Percentiles rank a stretch among this genome's conserved stretches.
These are phyloP conservation scores for Hippopotamyrus pictus DNA, from an alignment of 2,797 vertebrate species.

Conservation along the genomic window DNA sequence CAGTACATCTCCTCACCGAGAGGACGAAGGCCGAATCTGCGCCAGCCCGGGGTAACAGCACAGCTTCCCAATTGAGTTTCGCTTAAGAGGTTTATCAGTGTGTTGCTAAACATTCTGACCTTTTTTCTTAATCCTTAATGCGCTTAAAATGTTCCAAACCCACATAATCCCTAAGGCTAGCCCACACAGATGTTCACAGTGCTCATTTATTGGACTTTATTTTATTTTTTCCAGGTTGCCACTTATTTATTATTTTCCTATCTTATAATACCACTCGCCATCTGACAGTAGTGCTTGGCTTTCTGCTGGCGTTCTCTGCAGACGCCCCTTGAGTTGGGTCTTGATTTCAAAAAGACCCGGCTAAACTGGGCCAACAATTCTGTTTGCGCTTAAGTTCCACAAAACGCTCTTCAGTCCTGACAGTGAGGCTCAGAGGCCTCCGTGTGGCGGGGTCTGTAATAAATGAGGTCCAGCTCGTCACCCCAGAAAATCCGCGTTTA, in stretches of 20 bases:
- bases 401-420: neutral
- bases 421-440: neutral
- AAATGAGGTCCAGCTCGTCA: neutral
- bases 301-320: constrained; percentile 34
- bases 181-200: constrained; percentile 67
- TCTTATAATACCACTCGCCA: constrained; percentile 36
- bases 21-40: constrained; percentile 52
- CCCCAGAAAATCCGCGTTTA: neutral
- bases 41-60: constrained; percentile 56
- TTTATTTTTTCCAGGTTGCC: constrained; percentile 41
- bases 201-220: constrained; percentile 65
- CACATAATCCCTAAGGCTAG: constrained; percentile 66
- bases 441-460: neutral
- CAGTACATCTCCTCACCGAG: constrained; percentile 44
- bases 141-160: constrained; percentile 74
- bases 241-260: constrained; percentile 14
- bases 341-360: neutral
- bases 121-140: constrained; percentile 74
- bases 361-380: neutral
- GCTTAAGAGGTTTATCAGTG: constrained; percentile 75
- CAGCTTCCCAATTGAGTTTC: constrained; percentile 68
- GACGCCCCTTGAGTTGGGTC: constrained; percentile 2
- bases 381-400: neutral
- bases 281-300: constrained; percentile 26
- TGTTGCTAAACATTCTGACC: constrained; percentile 78